A percentile compares a stretch with the other conserved stretches of the same genome.
These are phyloP conservation scores for Eulithis testata DNA, from an alignment of 2,888 invertebrate species.

Conservation along the genomic window DNA sequence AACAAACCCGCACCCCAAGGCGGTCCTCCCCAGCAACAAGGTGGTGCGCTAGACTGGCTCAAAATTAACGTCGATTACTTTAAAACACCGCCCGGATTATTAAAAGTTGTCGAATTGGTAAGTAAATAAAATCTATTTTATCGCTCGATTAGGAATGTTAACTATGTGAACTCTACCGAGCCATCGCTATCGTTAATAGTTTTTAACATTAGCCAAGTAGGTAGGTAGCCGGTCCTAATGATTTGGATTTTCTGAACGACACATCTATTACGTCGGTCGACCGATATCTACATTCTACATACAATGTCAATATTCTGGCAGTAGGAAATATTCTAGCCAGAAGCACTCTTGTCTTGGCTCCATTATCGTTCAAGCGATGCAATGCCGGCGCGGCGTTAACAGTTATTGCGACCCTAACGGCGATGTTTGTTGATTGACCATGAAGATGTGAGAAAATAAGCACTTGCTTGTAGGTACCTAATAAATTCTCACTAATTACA, in stretches of 20 bases:
- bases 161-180: background rate
- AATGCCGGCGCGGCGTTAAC: conserved; percentile 34
- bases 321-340: background rate
- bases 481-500: no score
- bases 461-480: no score
- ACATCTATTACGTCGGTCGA: background rate
- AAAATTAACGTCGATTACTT: conserved; percentile 92
- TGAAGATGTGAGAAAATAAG: conserved; percentile 21
- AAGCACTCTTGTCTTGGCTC: conserved; percentile 12
- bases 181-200: conserved; percentile 4
- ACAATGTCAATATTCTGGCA: background rate
- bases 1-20: conserved; percentile 75
- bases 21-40: conserved; percentile 79
- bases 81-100: conserved; percentile 90
- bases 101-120: conserved; percentile 93
- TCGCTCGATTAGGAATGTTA: conserved; percentile 1
- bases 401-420: conserved; percentile 43
- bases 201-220: conserved; percentile 7
- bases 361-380: conserved; percentile 37
- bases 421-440: conserved; percentile 33
- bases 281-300: no score
- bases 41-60: conserved; percentile 87
- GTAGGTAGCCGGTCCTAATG: background rate
- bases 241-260: background rate
- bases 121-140: conserved; percentile 62